These are phyloP conservation scores for Cataglyphis livida DNA, from an alignment of 2,888 invertebrate species.

Conservation along the genomic window DNA sequence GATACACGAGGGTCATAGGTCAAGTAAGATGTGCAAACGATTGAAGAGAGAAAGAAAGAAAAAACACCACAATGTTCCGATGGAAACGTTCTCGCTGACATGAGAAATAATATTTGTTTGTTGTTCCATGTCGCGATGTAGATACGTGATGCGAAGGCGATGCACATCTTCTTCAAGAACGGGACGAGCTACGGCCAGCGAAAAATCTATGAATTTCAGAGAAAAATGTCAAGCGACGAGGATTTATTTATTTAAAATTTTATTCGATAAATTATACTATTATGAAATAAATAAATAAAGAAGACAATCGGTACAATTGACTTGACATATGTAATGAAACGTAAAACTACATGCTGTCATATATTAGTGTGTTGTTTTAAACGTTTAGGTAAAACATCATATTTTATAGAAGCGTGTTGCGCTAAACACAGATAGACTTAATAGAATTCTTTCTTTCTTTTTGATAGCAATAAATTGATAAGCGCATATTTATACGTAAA, in stretches of 20 bases:
- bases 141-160: constrained; percentile 39
- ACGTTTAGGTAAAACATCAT: not conserved
- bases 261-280: not conserved
- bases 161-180: not conserved
- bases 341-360: not conserved
- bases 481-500: not conserved
- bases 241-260: constrained; percentile 34
- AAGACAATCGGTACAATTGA: not conserved
- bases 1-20: constrained; percentile 23
- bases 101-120: constrained; percentile 67
- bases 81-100: constrained; percentile 23
- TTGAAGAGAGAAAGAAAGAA: constrained; percentile 27
- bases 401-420: not conserved
- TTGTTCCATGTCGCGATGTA: constrained; percentile 53
- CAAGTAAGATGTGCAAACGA: constrained; percentile 24
- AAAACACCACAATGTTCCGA: constrained; percentile 13
- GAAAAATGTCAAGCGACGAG: constrained; percentile 3
- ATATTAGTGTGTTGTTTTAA: not conserved
- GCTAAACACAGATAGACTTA: not conserved
- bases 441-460: not conserved
- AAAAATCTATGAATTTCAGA: constrained; percentile 41
- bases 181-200: not conserved
- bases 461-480: not conserved
- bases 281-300: not conserved
- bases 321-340: not conserved